These are phyloP conservation scores for Hippolais icterina DNA, from an alignment of 2,113 vertebrate species.

Conservation along the genomic window DNA sequence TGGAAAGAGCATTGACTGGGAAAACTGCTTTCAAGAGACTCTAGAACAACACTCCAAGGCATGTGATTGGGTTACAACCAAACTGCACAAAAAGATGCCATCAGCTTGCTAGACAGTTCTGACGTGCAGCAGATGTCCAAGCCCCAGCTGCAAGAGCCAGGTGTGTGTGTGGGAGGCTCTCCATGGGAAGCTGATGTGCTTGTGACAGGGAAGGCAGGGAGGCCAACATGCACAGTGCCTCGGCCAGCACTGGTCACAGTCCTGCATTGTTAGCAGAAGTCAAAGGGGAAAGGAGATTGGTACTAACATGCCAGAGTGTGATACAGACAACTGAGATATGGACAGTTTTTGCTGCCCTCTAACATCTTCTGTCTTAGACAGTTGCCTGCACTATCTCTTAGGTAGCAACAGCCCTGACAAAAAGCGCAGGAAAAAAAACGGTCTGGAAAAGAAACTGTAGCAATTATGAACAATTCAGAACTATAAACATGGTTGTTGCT, in stretches of 20 bases:
- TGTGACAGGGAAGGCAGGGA: neutral
- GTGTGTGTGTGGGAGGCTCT: neutral
- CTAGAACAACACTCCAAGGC: neutral
- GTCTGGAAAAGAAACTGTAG: neutral
- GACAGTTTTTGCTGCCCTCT: neutral
- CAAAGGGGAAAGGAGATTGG: neutral
- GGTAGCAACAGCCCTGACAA: neutral
- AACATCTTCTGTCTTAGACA: neutral
- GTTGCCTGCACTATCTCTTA: neutral
- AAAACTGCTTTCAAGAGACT: neutral
- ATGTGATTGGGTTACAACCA: fast-evolving
- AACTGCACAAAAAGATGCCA: neutral
- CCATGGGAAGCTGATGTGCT: neutral
- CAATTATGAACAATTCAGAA: neutral
- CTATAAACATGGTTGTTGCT: neutral
- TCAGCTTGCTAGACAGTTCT: neutral
- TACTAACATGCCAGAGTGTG: neutral
- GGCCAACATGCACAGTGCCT: neutral
- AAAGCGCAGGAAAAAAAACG: neutral
- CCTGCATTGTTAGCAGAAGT: neutral
- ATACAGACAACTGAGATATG: neutral
- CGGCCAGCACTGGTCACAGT: neutral
- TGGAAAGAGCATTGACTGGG: neutral
- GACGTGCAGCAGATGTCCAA: neutral
- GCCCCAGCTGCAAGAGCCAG: neutral